Base-by-base conservation (phyloP, 2,113 vertebrate genomes). In the Hypomesus transpacificus region DNA sequence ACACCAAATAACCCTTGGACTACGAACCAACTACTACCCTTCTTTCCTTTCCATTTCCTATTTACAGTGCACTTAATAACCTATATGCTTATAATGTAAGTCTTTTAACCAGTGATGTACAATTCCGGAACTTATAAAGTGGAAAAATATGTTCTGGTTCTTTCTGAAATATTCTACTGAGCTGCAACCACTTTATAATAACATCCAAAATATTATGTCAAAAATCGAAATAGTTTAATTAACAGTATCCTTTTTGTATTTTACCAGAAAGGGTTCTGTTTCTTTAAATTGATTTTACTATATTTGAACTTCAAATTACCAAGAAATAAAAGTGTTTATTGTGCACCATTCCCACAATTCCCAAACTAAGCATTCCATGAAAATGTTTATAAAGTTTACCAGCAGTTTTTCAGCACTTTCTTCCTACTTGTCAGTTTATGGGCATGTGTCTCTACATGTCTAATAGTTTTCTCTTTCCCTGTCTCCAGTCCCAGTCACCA, bases 401-500 rank as follows among this genome's bases (percentile, higher is more conserved):
- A 66, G 61, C 2, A 34, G 21, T 62, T 58, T 58, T 18, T 58
- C 18, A 58, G 21, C 9, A 1, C 39, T 46, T 46, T 46, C 56
- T 58, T n/a, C 31, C 31, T 20, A 53, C 26, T 4, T 51, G 65
- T 22, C n/a, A 17, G n/a, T 13, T 57, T 57, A 13, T 50, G 14
- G 2, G 4, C 61, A 3, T 28, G 26, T 70, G 17, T 9, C 52
- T 9, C 52, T 50, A 52, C 6, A 61, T 56, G 76, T 81, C 46
- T 79, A 11, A 66, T 67, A 17, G 62, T 21, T 70, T 31, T 13
- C 78, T 28, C 57, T 14, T 71, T 75, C 11, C 79, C 31, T 87
- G 50, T 61, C 81, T 82, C 76, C 70, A 91, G 89, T 85, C 89
- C n/a, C 87, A 91, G 62, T 82, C 20, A 57, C 86, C 85, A 0